Evolutionary conservation across 2,888 invertebrate genomes (phyloP).

Genomic region (Euplagia quadripunctaria): DNA sequence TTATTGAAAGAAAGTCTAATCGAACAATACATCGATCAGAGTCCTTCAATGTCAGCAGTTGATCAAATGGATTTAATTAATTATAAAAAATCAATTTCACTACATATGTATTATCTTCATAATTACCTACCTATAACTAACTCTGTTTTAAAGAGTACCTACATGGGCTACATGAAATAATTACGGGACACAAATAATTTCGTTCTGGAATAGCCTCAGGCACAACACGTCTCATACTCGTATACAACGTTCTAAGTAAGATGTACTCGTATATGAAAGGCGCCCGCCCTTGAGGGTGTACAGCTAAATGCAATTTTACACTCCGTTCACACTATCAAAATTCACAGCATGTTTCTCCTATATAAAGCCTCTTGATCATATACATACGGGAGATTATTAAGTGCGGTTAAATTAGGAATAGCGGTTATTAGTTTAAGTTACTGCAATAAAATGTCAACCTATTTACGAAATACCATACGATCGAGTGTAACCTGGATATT

Average conservation of each 20-base stretch:
- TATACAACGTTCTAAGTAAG: conserved; percentile 19
- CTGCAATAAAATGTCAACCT: no score
- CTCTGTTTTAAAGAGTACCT: not conserved
- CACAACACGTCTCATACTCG: conserved; percentile 24
- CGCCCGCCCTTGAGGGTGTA: conserved; percentile 47
- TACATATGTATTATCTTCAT: not conserved
- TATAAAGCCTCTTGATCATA: conserved; percentile 55
- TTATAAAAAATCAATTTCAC: not conserved
- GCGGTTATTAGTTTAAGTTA: not conserved
- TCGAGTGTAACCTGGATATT: no score
- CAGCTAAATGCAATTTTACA: conserved; percentile 77
- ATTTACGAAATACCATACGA: no score
- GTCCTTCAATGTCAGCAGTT: not conserved
- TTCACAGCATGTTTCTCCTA: conserved; percentile 76
- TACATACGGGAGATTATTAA: conserved; percentile 55
- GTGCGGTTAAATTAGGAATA: conserved; percentile 7
- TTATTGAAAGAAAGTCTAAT: no score
- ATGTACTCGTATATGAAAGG: conserved; percentile 36
- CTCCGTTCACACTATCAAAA: conserved; percentile 75
- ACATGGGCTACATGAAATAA: not conserved
- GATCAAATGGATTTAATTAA: not conserved
- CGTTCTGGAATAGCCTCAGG: conserved; percentile 13
- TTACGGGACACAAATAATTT: not conserved
- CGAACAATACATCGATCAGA: not conserved
- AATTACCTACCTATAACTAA: not conserved